A percentile compares a stretch with the other conserved stretches of the same genome.
Evolutionary conservation across 2,888 invertebrate genomes (phyloP).

Genomic region (Hylaea fasciaria): DNA sequence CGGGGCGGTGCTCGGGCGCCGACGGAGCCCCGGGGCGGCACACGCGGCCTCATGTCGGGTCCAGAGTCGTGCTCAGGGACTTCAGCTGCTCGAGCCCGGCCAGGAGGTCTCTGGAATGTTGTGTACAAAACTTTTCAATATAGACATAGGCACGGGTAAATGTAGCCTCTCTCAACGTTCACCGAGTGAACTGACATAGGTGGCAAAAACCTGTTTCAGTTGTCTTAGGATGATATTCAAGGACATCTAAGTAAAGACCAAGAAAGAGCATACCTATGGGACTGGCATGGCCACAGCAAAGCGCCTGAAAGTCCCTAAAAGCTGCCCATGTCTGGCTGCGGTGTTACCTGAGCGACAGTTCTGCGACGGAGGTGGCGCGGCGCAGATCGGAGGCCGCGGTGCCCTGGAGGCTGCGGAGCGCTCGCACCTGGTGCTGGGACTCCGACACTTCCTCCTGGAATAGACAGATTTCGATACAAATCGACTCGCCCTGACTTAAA

Average conservation of each 20-base stretch:
- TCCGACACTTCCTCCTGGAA: conserved; percentile 64
- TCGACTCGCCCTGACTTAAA: no score
- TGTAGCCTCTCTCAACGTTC: no score
- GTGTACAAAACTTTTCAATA: neutral
- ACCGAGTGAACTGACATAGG: no score
- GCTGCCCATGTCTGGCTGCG: neutral
- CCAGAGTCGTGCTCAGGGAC: conserved; percentile 66
- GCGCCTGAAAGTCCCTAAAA: no score
- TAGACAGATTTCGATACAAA: neutral
- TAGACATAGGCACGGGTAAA: neutral
- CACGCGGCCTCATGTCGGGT: conserved; percentile 70
- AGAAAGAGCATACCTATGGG: no score
- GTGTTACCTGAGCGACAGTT: conserved; percentile 68
- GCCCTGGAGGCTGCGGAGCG: conserved; percentile 55
- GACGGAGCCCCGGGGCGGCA: neutral
- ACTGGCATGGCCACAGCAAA: no score
- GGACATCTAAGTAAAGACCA: no score
- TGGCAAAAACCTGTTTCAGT: no score
- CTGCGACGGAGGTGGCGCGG: conserved; percentile 66
- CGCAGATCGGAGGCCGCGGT: conserved; percentile 65
- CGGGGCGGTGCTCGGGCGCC: neutral
- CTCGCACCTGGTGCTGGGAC: conserved; percentile 51
- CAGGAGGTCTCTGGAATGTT: conserved; percentile 68
- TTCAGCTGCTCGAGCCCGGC: conserved; percentile 73
- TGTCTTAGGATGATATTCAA: no score